phyloP scores from a whole-genome alignment of 2,113 vertebrate genomes.

The Eptesicus fuscus region DNA sequence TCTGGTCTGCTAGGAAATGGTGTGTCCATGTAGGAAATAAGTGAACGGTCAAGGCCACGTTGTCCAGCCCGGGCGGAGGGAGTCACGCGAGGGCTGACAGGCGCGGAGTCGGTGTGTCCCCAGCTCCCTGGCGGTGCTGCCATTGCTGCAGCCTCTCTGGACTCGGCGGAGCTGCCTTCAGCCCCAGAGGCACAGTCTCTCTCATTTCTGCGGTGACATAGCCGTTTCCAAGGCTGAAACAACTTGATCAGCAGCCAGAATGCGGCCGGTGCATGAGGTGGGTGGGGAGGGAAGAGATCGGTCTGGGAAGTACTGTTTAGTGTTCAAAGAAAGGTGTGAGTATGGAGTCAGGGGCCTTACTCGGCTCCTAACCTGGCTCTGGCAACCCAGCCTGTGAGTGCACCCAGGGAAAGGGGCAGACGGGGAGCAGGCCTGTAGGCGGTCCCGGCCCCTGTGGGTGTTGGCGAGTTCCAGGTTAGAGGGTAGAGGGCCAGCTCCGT shows the following conservation, averaged over 20 bases:
- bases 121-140: not conserved
- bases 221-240: not conserved
- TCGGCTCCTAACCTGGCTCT: not conserved
- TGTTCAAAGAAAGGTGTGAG: not conserved
- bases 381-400: accelerated
- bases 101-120: accelerated
- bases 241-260: not conserved
- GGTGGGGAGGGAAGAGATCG: accelerated
- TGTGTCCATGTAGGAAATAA: accelerated
- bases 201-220: accelerated
- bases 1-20: not conserved
- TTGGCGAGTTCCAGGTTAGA: accelerated
- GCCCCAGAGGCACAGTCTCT: not conserved
- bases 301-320: not conserved
- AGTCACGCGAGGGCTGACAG: accelerated
- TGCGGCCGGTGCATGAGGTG: not conserved
- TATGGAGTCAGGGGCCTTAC: not conserved
- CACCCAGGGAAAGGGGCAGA: not conserved
- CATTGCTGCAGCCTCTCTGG: not conserved
- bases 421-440: not conserved
- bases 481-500: not conserved
- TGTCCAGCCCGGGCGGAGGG: too few relatives aligned
- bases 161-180: not conserved
- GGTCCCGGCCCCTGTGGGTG: accelerated
- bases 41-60: accelerated